A percentile compares a stretch with the other conserved stretches of the same genome.
Conservation (phyloP, 1,140 invertebrate species). For the Drosophila truncata region DNA sequence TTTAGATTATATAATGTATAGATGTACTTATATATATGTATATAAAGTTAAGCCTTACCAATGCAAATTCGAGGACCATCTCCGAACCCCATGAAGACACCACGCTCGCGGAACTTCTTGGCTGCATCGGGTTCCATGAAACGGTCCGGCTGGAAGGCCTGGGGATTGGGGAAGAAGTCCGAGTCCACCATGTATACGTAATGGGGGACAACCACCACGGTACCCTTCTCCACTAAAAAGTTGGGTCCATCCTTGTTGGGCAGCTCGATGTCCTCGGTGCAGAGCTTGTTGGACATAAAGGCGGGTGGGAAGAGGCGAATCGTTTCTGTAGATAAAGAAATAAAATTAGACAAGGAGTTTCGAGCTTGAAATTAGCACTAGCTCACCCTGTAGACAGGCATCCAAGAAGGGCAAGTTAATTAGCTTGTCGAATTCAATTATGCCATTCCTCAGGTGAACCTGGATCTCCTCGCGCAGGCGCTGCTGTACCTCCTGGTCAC, state of each 20-base stretch:
- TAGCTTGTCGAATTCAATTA: constrained; percentile 63
- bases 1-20: not conserved
- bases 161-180: constrained; percentile 89
- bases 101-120: too few species aligned
- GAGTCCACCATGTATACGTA: constrained; percentile 87
- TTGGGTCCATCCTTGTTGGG: constrained; percentile 61
- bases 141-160: constrained; percentile 91
- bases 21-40: not conserved
- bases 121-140: constrained; percentile 68
- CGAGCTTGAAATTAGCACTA: not conserved
- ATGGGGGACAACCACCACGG: constrained; percentile 86
- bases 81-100: too few species aligned
- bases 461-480: constrained; percentile 78
- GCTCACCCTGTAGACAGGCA: constrained; percentile 68
- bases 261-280: constrained; percentile 64
- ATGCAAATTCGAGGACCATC: too few species aligned
- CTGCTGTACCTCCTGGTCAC: constrained; percentile 48
- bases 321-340: constrained; percentile 40
- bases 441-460: constrained; percentile 45
- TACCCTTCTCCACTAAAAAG: constrained; percentile 83
- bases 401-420: constrained; percentile 68
- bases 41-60: constrained; percentile 32
- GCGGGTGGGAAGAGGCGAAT: constrained; percentile 59
- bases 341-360: not conserved
- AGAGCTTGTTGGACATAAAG: constrained; percentile 46